Evolutionary conservation across 1,140 invertebrate species (phyloP).

Genomic region (Ostrea denselamellosa): DNA sequence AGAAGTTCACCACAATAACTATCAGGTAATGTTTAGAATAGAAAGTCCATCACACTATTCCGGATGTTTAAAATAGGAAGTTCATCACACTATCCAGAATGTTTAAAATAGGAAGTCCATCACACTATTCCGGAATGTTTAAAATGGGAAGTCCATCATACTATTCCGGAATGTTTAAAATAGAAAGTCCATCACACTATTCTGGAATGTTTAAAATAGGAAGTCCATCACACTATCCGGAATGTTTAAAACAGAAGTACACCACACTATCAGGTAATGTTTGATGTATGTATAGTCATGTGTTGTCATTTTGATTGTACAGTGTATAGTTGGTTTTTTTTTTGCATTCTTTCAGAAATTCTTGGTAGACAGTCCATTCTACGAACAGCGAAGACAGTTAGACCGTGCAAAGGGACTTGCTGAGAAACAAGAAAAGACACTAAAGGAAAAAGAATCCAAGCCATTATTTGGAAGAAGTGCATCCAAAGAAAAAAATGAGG

Average conservation of each 20-base stretch:
- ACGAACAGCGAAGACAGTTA: constrained; percentile 70
- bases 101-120: neutral
- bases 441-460: constrained; percentile 39
- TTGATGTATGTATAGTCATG: too few relatives aligned
- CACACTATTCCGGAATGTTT: too few relatives aligned
- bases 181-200: too few relatives aligned
- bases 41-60: too few relatives aligned
- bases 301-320: too few relatives aligned
- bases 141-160: too few relatives aligned
- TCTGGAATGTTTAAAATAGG: too few relatives aligned
- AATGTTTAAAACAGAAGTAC: too few relatives aligned
- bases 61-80: constrained; percentile 41
- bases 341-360: constrained; percentile 66
- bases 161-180: neutral
- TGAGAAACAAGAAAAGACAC: constrained; percentile 50
- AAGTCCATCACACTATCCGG: too few relatives aligned
- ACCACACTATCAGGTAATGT: too few relatives aligned
- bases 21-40: constrained; percentile 63
- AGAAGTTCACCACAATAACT: constrained; percentile 69
- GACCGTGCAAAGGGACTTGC: constrained; percentile 67
- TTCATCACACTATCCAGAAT: constrained; percentile 66
- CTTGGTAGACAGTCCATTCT: constrained; percentile 68
- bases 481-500: constrained; percentile 15
- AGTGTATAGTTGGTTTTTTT: too few relatives aligned
- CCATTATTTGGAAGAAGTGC: constrained; percentile 36